phyloP scores from a whole-genome alignment of 2,888 invertebrate genomes.

The Rugalucina vietnamica region DNA sequence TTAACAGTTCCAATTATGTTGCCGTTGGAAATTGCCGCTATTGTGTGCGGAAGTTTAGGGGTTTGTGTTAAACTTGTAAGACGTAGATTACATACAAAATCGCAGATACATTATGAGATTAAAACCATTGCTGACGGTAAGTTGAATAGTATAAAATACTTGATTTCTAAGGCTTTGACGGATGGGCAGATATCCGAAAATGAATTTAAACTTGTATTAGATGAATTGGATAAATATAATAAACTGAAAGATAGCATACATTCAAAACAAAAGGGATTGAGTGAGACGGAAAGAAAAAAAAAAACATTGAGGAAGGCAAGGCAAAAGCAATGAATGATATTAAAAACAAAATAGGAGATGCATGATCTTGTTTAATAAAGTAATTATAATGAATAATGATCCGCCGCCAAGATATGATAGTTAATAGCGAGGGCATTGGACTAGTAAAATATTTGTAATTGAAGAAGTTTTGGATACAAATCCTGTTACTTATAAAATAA shows the following conservation, averaged over 20 bases:
- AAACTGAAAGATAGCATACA: slow-evolving; percentile 1
- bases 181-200: not conserved
- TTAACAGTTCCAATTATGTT: slow-evolving; percentile 27
- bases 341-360: not conserved
- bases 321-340: not conserved
- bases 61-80: not conserved
- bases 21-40: slow-evolving; percentile 41
- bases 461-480: too few species aligned
- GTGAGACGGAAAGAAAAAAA: not conserved
- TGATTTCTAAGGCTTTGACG: not conserved
- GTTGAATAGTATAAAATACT: not conserved
- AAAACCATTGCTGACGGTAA: not conserved
- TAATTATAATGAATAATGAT: slow-evolving; percentile 2
- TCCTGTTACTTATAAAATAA: too few species aligned
- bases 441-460: too few species aligned
- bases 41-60: slow-evolving; percentile 15
- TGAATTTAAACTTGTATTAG: slow-evolving; percentile 1
- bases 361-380: slow-evolving; percentile 14
- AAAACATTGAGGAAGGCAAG: slow-evolving; percentile 1
- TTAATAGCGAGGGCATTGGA: too few species aligned
- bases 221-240: not conserved
- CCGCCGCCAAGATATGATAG: too few species aligned
- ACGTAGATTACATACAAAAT: not conserved
- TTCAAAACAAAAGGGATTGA: not conserved
- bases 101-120: not conserved